phyloP scores from a whole-genome alignment of 2,113 vertebrate species.

The Halcyon senegalensis region DNA sequence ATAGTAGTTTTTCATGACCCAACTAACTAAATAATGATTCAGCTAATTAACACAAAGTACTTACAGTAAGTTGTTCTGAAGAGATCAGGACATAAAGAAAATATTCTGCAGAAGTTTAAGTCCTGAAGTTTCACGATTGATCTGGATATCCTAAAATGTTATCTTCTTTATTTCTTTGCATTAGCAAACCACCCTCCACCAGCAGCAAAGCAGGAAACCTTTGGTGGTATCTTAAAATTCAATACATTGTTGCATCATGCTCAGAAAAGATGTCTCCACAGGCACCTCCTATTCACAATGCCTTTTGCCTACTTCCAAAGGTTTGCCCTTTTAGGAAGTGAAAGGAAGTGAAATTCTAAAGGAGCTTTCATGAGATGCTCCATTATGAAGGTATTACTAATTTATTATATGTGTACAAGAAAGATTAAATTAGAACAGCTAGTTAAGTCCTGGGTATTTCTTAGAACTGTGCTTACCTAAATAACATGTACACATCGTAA shows the following conservation, averaged over 20 bases:
- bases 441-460: neutral
- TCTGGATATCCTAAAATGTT: neutral
- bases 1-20: neutral
- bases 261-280: neutral
- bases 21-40: neutral
- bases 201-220: neutral
- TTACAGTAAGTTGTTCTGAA: neutral
- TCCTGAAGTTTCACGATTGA: neutral
- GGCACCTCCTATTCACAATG: neutral
- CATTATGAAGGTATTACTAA: neutral
- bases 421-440: neutral
- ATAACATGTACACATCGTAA: neutral
- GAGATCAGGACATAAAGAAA: neutral
- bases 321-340: neutral
- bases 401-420: neutral
- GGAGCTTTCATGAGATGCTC: neutral
- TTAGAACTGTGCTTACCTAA: neutral
- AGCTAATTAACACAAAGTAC: neutral
- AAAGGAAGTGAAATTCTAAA: neutral
- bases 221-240: neutral
- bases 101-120: neutral
- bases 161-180: neutral
- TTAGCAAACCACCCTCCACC: neutral
- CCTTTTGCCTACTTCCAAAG: neutral
- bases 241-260: neutral